These are phyloP conservation scores for Aurelia sp. DNA, from an alignment of 30 jellyfish, hydroid and myxozoan genomes.

Conservation along the genomic window DNA sequence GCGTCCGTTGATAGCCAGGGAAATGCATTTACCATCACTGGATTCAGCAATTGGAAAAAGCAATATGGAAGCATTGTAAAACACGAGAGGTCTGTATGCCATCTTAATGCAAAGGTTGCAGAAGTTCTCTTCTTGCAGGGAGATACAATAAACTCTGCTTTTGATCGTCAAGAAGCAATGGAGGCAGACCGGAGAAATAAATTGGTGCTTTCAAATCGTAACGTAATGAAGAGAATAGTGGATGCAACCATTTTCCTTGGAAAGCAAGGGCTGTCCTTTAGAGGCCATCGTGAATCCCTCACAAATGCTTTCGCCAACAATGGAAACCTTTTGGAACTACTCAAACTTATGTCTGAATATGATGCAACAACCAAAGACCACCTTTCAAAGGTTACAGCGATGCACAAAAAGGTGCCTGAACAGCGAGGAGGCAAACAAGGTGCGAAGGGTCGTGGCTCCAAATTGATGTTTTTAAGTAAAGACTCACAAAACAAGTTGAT, in stretches of 20 bases:
- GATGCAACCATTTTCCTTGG: slow-evolving; percentile 49
- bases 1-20: slow-evolving; percentile 51
- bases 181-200: slow-evolving; percentile 48
- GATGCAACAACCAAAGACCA: slow-evolving; percentile 55
- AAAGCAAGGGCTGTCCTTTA: slow-evolving; percentile 54
- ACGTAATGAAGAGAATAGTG: slow-evolving; percentile 36
- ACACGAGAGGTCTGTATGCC: slow-evolving; percentile 62
- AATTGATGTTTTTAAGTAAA: slow-evolving; percentile 54
- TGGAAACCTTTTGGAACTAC: slow-evolving; percentile 66
- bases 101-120: slow-evolving; percentile 68
- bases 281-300: slow-evolving; percentile 68
- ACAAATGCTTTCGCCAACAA: slow-evolving; percentile 26
- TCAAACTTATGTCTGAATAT: slow-evolving; percentile 47
- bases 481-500: slow-evolving; percentile 43
- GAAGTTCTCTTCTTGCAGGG: slow-evolving; percentile 58
- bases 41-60: slow-evolving; percentile 65
- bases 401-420: slow-evolving; percentile 52
- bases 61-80: slow-evolving; percentile 67
- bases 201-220: slow-evolving; percentile 37
- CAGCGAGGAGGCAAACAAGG: slow-evolving; percentile 60
- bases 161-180: slow-evolving; percentile 39
- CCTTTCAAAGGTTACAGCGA: slow-evolving; percentile 57
- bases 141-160: slow-evolving; percentile 18
- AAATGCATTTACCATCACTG: slow-evolving; percentile 49
- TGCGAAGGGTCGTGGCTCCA: slow-evolving; percentile 51